Conservation (phyloP, 2,888 invertebrate genomes). For the Lochmaea capreae region DNA sequence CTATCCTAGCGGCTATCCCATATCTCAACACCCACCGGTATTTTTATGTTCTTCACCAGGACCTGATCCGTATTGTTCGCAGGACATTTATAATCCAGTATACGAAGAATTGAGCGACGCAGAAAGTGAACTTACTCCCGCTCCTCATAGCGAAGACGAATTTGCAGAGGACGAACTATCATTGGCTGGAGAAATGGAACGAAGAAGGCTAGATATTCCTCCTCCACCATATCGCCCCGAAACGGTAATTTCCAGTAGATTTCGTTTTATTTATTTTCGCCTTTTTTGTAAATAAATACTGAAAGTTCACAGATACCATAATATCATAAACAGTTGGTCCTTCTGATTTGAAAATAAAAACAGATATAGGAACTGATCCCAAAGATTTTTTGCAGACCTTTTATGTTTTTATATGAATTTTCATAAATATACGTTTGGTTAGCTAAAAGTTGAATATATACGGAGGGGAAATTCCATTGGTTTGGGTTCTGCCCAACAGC, state of each 20-base stretch:
- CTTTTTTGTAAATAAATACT: too few relatives aligned
- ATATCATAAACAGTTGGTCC: too few relatives aligned
- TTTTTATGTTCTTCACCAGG: constrained; percentile 79
- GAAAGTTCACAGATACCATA: too few relatives aligned
- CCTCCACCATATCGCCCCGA: constrained; percentile 61
- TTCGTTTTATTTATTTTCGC: background rate
- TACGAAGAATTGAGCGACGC: constrained; percentile 84
- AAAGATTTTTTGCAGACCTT: too few relatives aligned
- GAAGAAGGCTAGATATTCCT: constrained; percentile 63
- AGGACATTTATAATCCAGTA: constrained; percentile 80
- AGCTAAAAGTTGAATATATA: too few relatives aligned
- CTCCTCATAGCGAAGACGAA: constrained; percentile 83
- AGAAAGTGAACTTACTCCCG: constrained; percentile 69
- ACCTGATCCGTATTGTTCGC: constrained; percentile 74
- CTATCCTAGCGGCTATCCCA: constrained; percentile 73
- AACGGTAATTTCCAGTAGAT: constrained; percentile 31
- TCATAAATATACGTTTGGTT: too few relatives aligned
- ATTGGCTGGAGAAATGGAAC: constrained; percentile 66
- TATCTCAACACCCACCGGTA: constrained; percentile 73
- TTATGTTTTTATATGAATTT: too few relatives aligned
- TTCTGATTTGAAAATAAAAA: too few relatives aligned
- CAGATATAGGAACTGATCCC: too few relatives aligned
- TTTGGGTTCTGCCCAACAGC: too few relatives aligned
- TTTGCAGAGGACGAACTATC: constrained; percentile 87
- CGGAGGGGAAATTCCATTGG: too few relatives aligned